Percentiles rank a stretch among this genome's conserved stretches.
phyloP scores from a whole-genome alignment of 2,888 invertebrate genomes.

The Erebia aethiops region DNA sequence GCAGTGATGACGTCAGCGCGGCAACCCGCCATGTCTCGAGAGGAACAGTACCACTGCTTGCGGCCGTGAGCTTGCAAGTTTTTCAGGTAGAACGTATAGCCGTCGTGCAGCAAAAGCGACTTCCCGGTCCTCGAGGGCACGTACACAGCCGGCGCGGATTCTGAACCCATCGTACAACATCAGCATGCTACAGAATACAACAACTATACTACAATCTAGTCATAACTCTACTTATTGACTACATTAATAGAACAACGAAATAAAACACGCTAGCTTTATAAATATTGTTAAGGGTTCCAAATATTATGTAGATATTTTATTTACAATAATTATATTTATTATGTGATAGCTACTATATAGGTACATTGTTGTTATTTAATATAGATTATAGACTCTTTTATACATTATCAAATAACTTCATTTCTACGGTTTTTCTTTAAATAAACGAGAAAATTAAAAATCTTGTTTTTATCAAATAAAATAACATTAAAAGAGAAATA shows the following conservation, averaged over 20 bases:
- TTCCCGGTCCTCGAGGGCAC: conserved; percentile 80
- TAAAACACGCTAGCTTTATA: conserved; percentile 4
- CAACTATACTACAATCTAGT: conserved; percentile 37
- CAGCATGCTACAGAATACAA: conserved; percentile 42
- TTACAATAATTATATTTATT: background rate
- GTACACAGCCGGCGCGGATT: conserved; percentile 75
- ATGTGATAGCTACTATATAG: background rate
- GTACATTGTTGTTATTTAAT: background rate
- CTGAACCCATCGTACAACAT: conserved; percentile 56
- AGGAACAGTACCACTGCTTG: conserved; percentile 80
- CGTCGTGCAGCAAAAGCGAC: conserved; percentile 74
- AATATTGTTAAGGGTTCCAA: conserved; percentile 19
- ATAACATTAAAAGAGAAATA: background rate
- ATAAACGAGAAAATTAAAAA: background rate
- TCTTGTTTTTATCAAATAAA: background rate
- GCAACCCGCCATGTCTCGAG: conserved; percentile 77
- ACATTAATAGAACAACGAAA: conserved; percentile 17
- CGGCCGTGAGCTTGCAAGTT: conserved; percentile 75
- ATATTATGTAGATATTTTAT: conserved; percentile 18
- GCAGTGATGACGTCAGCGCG: conserved; percentile 78
- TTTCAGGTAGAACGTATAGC: conserved; percentile 78
- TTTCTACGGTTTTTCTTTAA: background rate
- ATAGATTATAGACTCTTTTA: conserved; percentile 4
- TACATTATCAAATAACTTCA: background rate
- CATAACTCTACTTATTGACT: conserved; percentile 15